Evolutionary conservation across 2,888 invertebrate species (phyloP).

Genomic region (Spatulosminthurus flaviceps): DNA sequence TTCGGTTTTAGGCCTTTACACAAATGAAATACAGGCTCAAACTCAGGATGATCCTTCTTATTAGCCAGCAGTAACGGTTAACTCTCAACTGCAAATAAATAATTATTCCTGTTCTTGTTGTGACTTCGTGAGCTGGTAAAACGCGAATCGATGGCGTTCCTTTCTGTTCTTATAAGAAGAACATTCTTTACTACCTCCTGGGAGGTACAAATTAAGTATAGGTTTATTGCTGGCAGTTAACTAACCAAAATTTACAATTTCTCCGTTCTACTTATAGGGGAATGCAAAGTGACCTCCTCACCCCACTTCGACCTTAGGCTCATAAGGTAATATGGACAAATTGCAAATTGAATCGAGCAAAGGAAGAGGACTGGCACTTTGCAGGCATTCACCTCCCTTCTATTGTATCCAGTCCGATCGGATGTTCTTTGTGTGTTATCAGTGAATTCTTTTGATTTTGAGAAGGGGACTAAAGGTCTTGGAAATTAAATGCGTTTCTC

Average conservation of each 20-base stretch:
- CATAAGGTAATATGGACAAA: not conserved
- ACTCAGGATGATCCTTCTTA: slow-evolving; percentile 23
- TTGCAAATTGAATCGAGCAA: too few relatives aligned
- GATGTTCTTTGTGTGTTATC: slow-evolving; percentile 21
- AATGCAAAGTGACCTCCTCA: slow-evolving; percentile 5
- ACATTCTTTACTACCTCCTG: slow-evolving; percentile 22
- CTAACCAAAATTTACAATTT: not conserved
- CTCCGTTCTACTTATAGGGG: slow-evolving; percentile 18
- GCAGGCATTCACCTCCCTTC: slow-evolving; percentile 22
- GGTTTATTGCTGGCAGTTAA: not conserved
- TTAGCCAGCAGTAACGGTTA: not conserved
- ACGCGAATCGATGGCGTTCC: not conserved
- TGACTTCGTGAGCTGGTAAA: not conserved
- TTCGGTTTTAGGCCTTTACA: slow-evolving; percentile 11
- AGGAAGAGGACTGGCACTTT: not conserved
- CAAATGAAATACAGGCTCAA: slow-evolving; percentile 10
- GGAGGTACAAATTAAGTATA: slow-evolving; percentile 4
- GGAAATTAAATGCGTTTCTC: not conserved
- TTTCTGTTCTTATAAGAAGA: not conserved
- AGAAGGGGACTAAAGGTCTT: slow-evolving; percentile 30
- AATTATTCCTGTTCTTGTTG: not conserved
- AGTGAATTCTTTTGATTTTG: slow-evolving; percentile 23
- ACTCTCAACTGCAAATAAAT: too few relatives aligned
- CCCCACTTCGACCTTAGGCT: not conserved
- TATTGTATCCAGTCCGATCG: not conserved